Evolutionary conservation across 1,140 invertebrate genomes (phyloP).

Genomic region (Caerostris extrusa): DNA sequence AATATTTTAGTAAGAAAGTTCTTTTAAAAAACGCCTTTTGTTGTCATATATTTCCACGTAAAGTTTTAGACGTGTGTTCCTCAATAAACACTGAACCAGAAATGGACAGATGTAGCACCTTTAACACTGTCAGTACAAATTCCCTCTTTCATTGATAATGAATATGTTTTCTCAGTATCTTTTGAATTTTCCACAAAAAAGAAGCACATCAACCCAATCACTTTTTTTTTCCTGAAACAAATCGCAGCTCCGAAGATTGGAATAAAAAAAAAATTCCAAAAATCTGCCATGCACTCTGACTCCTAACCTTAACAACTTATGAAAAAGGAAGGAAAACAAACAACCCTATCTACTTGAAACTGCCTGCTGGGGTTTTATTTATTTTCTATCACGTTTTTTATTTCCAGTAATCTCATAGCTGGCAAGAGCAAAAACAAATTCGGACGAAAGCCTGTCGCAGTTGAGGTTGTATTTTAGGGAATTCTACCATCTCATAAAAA

Average conservation of each 20-base stretch:
- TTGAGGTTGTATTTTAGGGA: constrained; percentile 11
- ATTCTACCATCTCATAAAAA: background rate
- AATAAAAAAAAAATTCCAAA: background rate
- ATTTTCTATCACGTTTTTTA: background rate
- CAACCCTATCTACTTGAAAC: background rate
- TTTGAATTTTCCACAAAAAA: background rate
- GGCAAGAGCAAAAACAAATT: background rate
- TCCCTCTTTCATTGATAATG: background rate
- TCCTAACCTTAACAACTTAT: background rate
- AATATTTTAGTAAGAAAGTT: too few species aligned
- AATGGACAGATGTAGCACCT: too few species aligned
- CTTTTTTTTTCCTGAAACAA: background rate
- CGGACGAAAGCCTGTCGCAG: background rate
- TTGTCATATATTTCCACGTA: too few species aligned
- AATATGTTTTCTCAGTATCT: background rate
- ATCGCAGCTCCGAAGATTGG: background rate
- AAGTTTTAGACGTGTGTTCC: too few species aligned
- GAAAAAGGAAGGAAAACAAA: background rate
- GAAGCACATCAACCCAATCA: too few species aligned
- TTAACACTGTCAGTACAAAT: background rate
- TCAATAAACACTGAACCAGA: too few species aligned
- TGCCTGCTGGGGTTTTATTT: background rate
- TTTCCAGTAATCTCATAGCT: background rate
- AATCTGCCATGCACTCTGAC: background rate
- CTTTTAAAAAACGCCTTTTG: too few species aligned